A percentile compares a stretch with the other conserved stretches of the same genome.
Conservation (phyloP, 2,113 vertebrate genomes). For the Irena cyanogastra region DNA sequence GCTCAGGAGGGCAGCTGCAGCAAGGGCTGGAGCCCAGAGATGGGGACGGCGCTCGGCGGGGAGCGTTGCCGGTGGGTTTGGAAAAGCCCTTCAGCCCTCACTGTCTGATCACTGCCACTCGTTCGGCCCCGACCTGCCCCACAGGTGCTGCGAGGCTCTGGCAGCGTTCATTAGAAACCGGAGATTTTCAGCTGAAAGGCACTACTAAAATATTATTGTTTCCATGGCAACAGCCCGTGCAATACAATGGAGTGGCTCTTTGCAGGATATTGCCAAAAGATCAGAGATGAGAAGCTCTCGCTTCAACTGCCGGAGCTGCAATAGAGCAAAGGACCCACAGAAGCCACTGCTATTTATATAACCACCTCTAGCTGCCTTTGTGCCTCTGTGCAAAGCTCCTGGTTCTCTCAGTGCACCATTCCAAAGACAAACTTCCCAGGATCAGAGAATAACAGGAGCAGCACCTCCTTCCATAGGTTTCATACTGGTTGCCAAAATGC, state of each 20-base stretch:
- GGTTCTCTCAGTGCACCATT: background rate
- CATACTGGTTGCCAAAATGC: background rate
- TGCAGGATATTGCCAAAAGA: constrained; percentile 11
- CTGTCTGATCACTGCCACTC: background rate
- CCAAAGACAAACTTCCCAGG: background rate
- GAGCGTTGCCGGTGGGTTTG: background rate
- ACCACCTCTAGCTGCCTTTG: background rate
- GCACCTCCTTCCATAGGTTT: background rate
- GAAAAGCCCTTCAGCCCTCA: background rate
- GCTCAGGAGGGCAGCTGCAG: background rate
- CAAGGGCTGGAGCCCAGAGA: background rate
- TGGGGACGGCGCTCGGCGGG: fast-evolving
- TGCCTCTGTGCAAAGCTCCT: background rate
- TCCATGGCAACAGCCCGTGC: constrained; percentile 8
- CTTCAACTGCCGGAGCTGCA: background rate
- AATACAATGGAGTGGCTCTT: constrained; percentile 9
- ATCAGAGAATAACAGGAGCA: background rate
- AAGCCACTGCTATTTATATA: background rate
- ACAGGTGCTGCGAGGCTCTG: background rate
- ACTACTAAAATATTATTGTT: constrained; percentile 45
- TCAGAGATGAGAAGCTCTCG: background rate
- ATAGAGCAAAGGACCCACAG: background rate
- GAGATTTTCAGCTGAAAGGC: constrained; percentile 21
- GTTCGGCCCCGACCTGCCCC: background rate
- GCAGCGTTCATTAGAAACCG: background rate